These are phyloP conservation scores for Triplophysa yarkandensis DNA, from an alignment of 2,797 vertebrate genomes.

Conservation along the genomic window DNA sequence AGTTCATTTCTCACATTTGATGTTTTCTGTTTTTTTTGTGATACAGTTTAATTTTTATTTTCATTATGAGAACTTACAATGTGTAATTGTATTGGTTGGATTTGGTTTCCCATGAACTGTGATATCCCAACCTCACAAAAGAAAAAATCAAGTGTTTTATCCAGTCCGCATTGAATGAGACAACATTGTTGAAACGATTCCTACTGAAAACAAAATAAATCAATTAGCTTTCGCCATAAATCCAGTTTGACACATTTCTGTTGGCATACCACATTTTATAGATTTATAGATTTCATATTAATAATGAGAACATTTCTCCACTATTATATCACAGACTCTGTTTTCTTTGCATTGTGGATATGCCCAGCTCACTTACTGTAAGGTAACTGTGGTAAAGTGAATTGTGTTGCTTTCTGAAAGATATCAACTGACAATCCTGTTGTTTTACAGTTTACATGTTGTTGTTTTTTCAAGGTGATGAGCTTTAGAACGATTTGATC, in stretches of 20 bases:
- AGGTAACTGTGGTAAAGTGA: slow-evolving; percentile 54
- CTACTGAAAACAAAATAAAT: slow-evolving; percentile 18
- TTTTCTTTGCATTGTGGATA: slow-evolving; percentile 48
- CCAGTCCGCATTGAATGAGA: slow-evolving; percentile 68
- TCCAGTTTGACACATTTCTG: slow-evolving; percentile 2
- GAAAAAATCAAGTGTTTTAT: slow-evolving; percentile 76
- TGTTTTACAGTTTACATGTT: slow-evolving; percentile 66
- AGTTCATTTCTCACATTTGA: slow-evolving; percentile 36
- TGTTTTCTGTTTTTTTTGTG: slow-evolving; percentile 37
- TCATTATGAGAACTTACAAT: slow-evolving; percentile 59
- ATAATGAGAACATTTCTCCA: slow-evolving; percentile 46
- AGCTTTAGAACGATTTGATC: slow-evolving; percentile 54
- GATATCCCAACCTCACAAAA: slow-evolving; percentile 56
- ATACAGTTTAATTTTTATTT: slow-evolving; percentile 56
- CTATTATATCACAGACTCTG: slow-evolving; percentile 61
- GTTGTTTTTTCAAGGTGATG: slow-evolving; percentile 32
- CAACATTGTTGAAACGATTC: slow-evolving; percentile 31
- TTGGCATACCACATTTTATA: slow-evolving; percentile 7
- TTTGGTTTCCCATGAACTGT: slow-evolving; percentile 68
- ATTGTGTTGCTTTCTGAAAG: slow-evolving; percentile 52
- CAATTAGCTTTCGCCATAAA: background rate
- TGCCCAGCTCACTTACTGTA: slow-evolving; percentile 19
- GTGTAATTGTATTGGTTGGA: slow-evolving; percentile 64
- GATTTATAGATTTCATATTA: background rate
- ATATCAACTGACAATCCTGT: slow-evolving; percentile 75